Evolutionary conservation across 1,140 invertebrate genomes (phyloP).

Genomic region (Limonius californicus): DNA sequence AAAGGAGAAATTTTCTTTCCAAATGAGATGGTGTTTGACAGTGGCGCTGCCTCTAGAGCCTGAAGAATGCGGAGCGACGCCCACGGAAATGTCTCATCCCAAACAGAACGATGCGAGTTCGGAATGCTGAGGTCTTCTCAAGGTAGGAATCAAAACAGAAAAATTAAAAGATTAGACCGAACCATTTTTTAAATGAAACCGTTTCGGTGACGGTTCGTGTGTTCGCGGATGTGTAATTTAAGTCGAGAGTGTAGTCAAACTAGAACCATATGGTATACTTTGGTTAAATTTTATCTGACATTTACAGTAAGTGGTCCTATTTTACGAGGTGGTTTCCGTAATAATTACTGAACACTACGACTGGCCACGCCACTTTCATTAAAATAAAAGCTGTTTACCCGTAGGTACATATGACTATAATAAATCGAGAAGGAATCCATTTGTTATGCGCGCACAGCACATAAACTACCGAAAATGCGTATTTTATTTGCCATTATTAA

Average conservation of each 20-base stretch:
- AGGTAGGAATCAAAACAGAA: background rate
- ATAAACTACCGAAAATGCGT: background rate
- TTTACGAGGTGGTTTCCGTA: background rate
- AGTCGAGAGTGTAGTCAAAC: background rate
- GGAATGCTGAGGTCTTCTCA: background rate
- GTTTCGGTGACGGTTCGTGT: too few species aligned
- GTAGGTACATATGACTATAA: background rate
- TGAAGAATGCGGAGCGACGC: constrained; percentile 1
- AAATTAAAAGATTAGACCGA: background rate
- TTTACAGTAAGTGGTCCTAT: background rate
- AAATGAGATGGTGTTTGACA: background rate
- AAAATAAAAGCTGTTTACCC: background rate
- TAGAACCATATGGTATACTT: background rate
- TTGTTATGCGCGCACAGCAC: background rate
- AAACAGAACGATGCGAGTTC: background rate
- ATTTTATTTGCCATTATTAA: background rate
- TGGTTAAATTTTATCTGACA: too few species aligned
- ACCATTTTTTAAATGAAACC: too few species aligned
- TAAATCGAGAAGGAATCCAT: background rate
- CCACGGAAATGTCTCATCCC: background rate
- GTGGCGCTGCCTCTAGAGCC: background rate
- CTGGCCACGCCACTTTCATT: background rate
- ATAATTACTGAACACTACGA: background rate
- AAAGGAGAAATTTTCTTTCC: background rate
- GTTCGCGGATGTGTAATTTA: background rate